A percentile compares a stretch with the other conserved stretches of the same genome.
phyloP scores from a whole-genome alignment of 1,140 invertebrate species.

The Pseudomyrmex pallidus region DNA sequence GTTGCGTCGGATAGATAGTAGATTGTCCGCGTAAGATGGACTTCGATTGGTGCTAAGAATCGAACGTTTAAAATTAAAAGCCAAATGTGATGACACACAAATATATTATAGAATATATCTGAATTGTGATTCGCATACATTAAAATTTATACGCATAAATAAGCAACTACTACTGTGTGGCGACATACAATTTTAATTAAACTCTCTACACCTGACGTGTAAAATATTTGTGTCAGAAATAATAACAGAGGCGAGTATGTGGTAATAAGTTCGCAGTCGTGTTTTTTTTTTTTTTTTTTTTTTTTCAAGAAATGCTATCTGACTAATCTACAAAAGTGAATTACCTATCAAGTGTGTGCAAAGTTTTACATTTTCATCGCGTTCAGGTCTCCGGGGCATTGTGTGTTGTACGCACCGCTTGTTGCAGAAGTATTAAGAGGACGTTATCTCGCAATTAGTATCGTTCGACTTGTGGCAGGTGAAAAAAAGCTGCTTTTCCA shows the following conservation, averaged over 20 bases:
- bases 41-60: neutral
- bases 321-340: slow-evolving; percentile 25
- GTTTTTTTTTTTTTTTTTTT: neutral
- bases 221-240: no score
- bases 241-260: no score
- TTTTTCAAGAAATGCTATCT: slow-evolving; percentile 46
- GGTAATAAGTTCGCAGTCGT: neutral
- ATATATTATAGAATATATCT: no score
- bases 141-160: slow-evolving; percentile 4
- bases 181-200: slow-evolving; percentile 23
- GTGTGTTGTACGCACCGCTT: neutral
- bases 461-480: slow-evolving; percentile 73
- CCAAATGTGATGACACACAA: no score
- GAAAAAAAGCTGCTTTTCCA: slow-evolving; percentile 71
- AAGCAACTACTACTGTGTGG: neutral
- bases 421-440: slow-evolving; percentile 69
- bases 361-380: slow-evolving; percentile 38
- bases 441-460: slow-evolving; percentile 76
- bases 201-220: neutral
- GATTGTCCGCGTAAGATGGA: slow-evolving; percentile 11
- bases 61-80: neutral
- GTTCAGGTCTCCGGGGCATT: slow-evolving; percentile 31
- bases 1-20: neutral
- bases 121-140: no score
- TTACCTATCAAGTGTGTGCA: neutral